Evolutionary conservation across 2,797 vertebrate species (phyloP).

Genomic region (Morus bassanus): DNA sequence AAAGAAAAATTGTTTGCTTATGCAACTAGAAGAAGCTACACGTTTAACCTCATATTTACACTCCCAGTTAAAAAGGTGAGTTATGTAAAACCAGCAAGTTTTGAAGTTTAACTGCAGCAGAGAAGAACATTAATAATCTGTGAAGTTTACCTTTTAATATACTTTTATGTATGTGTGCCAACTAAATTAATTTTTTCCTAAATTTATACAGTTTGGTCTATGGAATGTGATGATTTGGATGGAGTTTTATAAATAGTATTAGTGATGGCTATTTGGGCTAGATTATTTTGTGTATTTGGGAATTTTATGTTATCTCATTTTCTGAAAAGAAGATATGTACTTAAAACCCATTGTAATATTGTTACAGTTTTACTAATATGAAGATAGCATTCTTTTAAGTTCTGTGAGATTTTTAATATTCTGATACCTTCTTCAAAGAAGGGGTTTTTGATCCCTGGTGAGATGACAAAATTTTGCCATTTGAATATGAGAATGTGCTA

Average conservation of each 20-base stretch:
- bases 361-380: not conserved
- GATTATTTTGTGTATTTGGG: not conserved
- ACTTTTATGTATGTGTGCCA: not conserved
- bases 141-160: not conserved
- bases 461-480: not conserved
- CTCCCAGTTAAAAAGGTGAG: conserved; percentile 93
- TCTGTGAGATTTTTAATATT: not conserved
- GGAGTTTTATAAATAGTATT: not conserved
- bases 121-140: not conserved
- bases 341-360: not conserved
- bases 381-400: not conserved
- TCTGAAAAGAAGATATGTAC: not conserved
- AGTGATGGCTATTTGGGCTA: not conserved
- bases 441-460: not conserved
- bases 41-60: conserved; percentile 93
- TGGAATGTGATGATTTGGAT: not conserved
- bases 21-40: conserved; percentile 93
- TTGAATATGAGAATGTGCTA: not conserved
- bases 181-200: not conserved
- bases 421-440: not conserved
- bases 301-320: not conserved
- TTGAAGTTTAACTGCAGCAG: not conserved
- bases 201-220: not conserved
- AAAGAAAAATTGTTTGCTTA: conserved; percentile 91
- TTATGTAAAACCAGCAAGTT: not conserved